Evolutionary conservation across 2,888 invertebrate species (phyloP), one percentile per base, ranked within the genome.

Genomic region (Blera fallax): DNA sequence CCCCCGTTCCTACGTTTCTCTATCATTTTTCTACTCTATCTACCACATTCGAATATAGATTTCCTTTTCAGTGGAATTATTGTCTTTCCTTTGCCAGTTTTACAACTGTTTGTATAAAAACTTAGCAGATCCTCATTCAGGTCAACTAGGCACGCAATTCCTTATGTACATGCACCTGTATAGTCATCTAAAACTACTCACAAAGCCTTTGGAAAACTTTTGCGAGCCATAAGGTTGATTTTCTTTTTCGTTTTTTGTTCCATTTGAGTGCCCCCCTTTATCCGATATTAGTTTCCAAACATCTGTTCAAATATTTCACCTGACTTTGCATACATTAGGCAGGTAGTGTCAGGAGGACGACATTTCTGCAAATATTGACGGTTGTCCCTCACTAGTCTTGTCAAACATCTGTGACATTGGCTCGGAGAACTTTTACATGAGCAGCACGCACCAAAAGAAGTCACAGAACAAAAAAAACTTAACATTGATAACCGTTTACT

Each of bases 271-370:
- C 27, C 18, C 27, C 18, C n/a, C 27, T 56, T 56, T n/a, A 48
- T 72, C 24, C 65, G 72, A 34, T 65, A 67, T 77, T 48, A 69
- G 62, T 72, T 60, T 37, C 8, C 67, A 50, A 84, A 67, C 74
- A 79, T 79, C 83, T 79, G 79, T 74, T 62, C 62, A 84, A 74
- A 74, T 74, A 84, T 67, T 74, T 79, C 34, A 74, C 69, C 69
- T 78, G 45, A 52, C 64, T 64, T 79, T 62, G 24, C n/a, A 62
- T 62, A 29, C 32, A 56, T 62, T 43, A 64, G 27, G 40, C 32
- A 32, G 14, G 32, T 64, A 45, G 10, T 24, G 14, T 52, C 34
- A 32, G 0, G n/a, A 56, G 56, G 50, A 48, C 37, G 58, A 29
- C 32, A 40, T 62, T 64, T 73, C 54, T 64, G 40, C 74, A 85